Conservation (phyloP, 2,113 vertebrate species). For the Sus scrofa region DNA sequence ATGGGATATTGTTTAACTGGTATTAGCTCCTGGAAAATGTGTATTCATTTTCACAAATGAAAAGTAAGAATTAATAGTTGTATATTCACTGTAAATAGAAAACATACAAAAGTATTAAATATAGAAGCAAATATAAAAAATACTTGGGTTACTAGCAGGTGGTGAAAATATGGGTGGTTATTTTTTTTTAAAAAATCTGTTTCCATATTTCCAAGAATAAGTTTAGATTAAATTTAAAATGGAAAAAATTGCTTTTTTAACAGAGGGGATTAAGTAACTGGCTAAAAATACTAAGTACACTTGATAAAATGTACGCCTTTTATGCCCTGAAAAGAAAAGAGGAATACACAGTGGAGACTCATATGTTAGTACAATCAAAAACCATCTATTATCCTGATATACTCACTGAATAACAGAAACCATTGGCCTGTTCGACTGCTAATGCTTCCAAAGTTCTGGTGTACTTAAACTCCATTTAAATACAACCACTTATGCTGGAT, state of each 20-base stretch:
- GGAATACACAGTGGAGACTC: not conserved
- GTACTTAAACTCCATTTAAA: slow-evolving; percentile 50
- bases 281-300: not conserved
- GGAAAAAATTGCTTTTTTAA: not conserved
- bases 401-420: not conserved
- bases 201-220: not conserved
- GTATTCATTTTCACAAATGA: slow-evolving; percentile 43
- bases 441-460: slow-evolving; percentile 12
- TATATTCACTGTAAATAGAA: not conserved
- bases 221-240: slow-evolving; percentile 14
- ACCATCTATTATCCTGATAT: not conserved
- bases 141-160: not conserved
- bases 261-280: not conserved
- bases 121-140: not conserved
- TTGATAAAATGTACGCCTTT: not conserved
- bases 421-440: not conserved
- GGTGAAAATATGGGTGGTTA: not conserved
- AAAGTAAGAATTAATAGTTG: not conserved
- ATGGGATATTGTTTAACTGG: slow-evolving; percentile 26
- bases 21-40: not conserved
- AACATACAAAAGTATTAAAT: not conserved
- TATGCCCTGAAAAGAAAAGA: not conserved
- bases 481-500: not conserved
- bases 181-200: slow-evolving; percentile 11
- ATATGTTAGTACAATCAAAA: not conserved